Percentiles rank a stretch among this genome's conserved stretches.
Conservation (phyloP, 2,797 vertebrate species). For the Phataginus tricuspis region DNA sequence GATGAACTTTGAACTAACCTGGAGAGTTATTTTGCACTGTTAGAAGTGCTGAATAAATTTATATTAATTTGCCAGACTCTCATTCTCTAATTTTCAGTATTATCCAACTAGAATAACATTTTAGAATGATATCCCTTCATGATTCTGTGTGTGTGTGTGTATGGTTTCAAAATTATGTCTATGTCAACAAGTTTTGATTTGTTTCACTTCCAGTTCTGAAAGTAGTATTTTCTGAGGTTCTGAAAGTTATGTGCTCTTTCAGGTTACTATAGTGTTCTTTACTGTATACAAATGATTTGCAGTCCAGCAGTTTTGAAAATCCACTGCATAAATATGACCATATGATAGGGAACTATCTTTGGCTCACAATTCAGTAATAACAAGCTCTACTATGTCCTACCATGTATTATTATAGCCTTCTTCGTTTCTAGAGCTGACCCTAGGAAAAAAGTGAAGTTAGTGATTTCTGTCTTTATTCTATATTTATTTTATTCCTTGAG, state of each 20-base stretch:
- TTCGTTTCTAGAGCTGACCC: background rate
- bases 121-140: background rate
- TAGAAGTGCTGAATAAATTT: background rate
- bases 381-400: background rate
- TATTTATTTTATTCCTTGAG: slow-evolving; percentile 33
- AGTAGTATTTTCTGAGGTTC: background rate
- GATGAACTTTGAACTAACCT: background rate
- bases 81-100: background rate
- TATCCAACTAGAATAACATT: background rate
- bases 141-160: background rate
- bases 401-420: background rate
- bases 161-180: background rate
- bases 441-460: background rate
- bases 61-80: background rate
- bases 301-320: background rate
- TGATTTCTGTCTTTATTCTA: slow-evolving; percentile 19
- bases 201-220: background rate
- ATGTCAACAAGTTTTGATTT: background rate
- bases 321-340: background rate
- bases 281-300: background rate
- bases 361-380: background rate
- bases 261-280: background rate
- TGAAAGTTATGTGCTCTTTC: background rate
- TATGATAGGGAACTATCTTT: background rate
- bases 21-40: background rate